These are phyloP conservation scores for Crocodylus rhombifer DNA, from an alignment of 2,797 vertebrate genomes.

Conservation along the genomic window DNA sequence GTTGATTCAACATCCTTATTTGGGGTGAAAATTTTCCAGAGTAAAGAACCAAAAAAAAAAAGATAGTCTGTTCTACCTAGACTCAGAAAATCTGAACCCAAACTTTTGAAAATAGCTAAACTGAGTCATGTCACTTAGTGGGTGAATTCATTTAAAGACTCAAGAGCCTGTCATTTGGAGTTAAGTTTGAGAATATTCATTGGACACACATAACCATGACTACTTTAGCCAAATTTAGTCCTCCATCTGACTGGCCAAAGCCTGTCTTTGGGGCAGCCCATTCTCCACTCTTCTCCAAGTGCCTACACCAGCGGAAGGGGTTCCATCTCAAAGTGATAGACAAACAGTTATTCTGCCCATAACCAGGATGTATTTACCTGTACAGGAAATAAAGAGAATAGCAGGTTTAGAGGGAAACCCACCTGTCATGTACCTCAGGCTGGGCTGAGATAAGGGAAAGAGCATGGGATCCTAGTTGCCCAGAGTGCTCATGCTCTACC, in stretches of 20 bases:
- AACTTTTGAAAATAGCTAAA: neutral
- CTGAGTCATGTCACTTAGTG: neutral
- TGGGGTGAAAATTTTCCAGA: neutral
- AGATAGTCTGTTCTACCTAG: neutral
- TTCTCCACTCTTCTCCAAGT: neutral
- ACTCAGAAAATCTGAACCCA: neutral
- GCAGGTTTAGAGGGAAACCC: neutral
- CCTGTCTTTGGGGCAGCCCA: neutral
- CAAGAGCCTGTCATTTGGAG: neutral
- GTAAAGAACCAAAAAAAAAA: neutral
- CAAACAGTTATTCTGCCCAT: neutral
- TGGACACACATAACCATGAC: too few species aligned
- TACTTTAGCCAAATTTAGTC: neutral
- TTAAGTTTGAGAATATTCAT: neutral
- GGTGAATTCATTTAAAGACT: fast-evolving
- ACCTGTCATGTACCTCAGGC: neutral
- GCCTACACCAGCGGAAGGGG: neutral
- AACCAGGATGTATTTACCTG: neutral
- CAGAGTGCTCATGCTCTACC: too few species aligned
- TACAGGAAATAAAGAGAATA: neutral
- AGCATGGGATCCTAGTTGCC: too few species aligned
- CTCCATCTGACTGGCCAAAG: neutral
- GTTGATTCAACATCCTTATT: neutral
- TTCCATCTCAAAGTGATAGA: neutral
- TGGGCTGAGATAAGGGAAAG: too few species aligned